Conservation (phyloP, 1,140 invertebrate genomes). For the Tetramorium parvispinum region DNA sequence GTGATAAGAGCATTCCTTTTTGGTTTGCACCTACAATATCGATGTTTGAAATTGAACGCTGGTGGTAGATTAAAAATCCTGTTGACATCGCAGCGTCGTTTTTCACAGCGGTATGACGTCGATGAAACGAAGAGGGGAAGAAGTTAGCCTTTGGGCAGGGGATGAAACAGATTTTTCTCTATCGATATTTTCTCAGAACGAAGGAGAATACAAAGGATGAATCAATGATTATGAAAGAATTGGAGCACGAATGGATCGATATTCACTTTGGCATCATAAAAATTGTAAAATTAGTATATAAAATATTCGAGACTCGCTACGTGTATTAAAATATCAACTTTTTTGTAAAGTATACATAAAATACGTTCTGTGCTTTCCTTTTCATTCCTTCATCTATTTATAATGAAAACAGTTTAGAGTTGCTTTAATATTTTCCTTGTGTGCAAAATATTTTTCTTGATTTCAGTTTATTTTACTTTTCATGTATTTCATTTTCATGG, state of each 20-base stretch:
- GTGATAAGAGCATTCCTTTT: not conserved
- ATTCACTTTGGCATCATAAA: not conserved
- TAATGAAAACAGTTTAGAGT: not conserved
- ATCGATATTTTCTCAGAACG: conserved; percentile 17
- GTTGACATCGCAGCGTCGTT: conserved; percentile 39
- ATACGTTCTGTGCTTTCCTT: not conserved
- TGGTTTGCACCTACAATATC: not conserved
- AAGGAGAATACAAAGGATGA: not conserved
- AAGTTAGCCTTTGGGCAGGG: not conserved
- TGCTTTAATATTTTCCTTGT: not conserved
- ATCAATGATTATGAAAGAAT: conserved; percentile 20
- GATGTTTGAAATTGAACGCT: conserved; percentile 47
- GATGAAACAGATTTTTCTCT: conserved; percentile 54
- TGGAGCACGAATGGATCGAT: not conserved
- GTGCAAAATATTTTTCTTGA: no score
- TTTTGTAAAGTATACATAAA: not conserved
- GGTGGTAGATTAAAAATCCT: conserved; percentile 59
- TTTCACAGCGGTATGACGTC: conserved; percentile 46
- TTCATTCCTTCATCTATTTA: not conserved
- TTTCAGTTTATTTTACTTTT: no score
- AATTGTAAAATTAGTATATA: not conserved
- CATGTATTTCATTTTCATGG: no score
- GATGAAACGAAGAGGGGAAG: conserved; percentile 10
- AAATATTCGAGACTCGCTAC: not conserved
- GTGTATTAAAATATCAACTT: not conserved